These are phyloP conservation scores for Mesocentrotus franciscanus DNA, from an alignment of 53 echinoderm and acorn worm species.

Conservation along the genomic window DNA sequence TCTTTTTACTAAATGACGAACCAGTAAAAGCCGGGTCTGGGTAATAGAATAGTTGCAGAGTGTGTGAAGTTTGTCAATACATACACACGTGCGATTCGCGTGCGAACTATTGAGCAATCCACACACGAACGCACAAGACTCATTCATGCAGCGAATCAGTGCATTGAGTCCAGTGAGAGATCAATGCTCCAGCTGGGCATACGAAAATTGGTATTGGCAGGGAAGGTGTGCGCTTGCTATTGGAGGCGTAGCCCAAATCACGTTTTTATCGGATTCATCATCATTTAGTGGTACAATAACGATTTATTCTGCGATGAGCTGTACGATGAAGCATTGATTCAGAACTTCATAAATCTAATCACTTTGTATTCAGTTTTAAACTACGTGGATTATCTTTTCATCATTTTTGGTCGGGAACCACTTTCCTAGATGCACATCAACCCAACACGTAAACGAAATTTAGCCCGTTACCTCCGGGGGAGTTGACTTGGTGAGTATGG, in stretches of 20 bases:
- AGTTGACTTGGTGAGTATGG: constrained; percentile 5
- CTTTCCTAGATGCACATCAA: neutral
- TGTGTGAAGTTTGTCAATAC: constrained; percentile 7
- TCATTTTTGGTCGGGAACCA: neutral
- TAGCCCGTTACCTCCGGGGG: constrained; percentile 13
- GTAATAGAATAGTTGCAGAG: neutral
- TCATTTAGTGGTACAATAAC: neutral
- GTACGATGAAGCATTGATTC: neutral
- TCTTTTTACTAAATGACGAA: no score
- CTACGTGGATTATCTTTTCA: neutral
- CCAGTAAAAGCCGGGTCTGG: neutral
- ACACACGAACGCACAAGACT: constrained; percentile 9
- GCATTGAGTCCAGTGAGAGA: neutral
- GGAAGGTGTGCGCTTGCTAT: neutral
- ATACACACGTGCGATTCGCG: constrained; percentile 44
- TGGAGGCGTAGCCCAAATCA: neutral
- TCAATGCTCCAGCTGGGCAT: neutral
- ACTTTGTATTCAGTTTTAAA: neutral
- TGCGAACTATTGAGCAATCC: constrained; percentile 31
- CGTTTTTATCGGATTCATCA: constrained; percentile 1
- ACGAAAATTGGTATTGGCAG: neutral
- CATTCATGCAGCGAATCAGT: constrained; percentile 8
- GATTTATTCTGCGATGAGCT: constrained; percentile 1
- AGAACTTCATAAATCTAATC: neutral
- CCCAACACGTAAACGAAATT: neutral